A percentile compares a stretch with the other conserved stretches of the same genome.
Conservation (phyloP, 2,113 vertebrate genomes). For the Tautogolabrus adspersus region DNA sequence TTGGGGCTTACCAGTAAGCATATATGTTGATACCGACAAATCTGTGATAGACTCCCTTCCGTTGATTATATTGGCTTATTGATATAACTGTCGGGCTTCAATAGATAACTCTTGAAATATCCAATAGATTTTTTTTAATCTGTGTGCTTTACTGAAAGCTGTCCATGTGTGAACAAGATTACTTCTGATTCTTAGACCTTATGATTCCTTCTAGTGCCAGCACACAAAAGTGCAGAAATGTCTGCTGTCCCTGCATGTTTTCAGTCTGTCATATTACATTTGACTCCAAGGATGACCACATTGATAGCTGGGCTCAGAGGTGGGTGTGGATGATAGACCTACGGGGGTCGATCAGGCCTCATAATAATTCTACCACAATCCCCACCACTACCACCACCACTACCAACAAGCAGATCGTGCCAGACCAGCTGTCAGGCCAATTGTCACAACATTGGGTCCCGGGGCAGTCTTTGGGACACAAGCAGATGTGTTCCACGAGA, state of each 20-base stretch:
- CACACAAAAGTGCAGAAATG: not conserved
- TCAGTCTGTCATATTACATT: slow-evolving; percentile 16
- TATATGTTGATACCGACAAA: too few relatives aligned
- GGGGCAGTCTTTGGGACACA: slow-evolving; percentile 36
- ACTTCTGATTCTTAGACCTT: not conserved
- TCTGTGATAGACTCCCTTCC: too few relatives aligned
- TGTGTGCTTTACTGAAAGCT: not conserved
- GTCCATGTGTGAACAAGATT: not conserved
- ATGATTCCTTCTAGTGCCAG: not conserved
- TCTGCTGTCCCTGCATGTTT: not conserved
- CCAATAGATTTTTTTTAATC: not conserved
- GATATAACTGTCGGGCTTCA: too few relatives aligned
- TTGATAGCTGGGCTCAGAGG: slow-evolving; percentile 27
- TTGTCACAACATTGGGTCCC: slow-evolving; percentile 37
- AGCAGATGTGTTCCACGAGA: slow-evolving; percentile 61
- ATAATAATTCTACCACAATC: not conserved
- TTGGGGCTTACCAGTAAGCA: too few relatives aligned
- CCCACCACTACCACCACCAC: not conserved
- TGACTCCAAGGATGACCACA: slow-evolving; percentile 24
- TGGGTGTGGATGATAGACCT: slow-evolving; percentile 40
- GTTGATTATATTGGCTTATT: too few relatives aligned
- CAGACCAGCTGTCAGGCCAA: slow-evolving; percentile 49
- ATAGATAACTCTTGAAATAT: not conserved
- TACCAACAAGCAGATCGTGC: slow-evolving; percentile 9
- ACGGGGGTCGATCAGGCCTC: slow-evolving; percentile 1